A percentile compares a stretch with the other conserved stretches of the same genome.
phyloP scores from a whole-genome alignment of 1,140 invertebrate species.

The Drosophila serrata region DNA sequence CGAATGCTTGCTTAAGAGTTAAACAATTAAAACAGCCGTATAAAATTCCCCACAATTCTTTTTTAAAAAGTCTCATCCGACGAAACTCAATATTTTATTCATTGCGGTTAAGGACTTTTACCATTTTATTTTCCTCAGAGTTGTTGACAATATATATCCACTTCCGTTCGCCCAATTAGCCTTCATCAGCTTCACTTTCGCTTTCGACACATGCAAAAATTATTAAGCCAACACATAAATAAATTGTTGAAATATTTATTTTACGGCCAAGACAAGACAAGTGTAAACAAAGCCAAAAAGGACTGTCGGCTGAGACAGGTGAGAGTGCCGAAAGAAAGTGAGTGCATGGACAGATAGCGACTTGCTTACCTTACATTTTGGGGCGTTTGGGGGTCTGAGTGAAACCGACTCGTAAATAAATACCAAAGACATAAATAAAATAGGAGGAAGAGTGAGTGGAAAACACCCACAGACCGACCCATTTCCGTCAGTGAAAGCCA shows the following conservation, averaged over 20 bases:
- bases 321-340: slow-evolving; percentile 12
- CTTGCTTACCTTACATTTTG: slow-evolving; percentile 17
- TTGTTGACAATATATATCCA: slow-evolving; percentile 2
- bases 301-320: slow-evolving; percentile 3
- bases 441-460: slow-evolving; percentile 10
- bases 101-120: not conserved
- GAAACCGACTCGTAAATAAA: slow-evolving; percentile 49
- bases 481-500: slow-evolving; percentile 40
- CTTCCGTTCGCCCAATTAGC: slow-evolving; percentile 22
- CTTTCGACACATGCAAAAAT: slow-evolving; percentile 40
- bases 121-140: slow-evolving; percentile 12
- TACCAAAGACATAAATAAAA: slow-evolving; percentile 50
- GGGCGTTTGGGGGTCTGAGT: not conserved
- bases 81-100: slow-evolving; percentile 7
- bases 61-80: not conserved
- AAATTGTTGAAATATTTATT: slow-evolving; percentile 54
- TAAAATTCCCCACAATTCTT: not conserved
- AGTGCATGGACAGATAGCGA: slow-evolving; percentile 32
- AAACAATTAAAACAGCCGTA: too few relatives aligned
- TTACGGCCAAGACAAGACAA: slow-evolving; percentile 25
- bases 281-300: slow-evolving; percentile 29
- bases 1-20: too few relatives aligned
- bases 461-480: slow-evolving; percentile 31
- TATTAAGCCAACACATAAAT: slow-evolving; percentile 39
- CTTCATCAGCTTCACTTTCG: slow-evolving; percentile 18